Base-by-base conservation (phyloP, 1,140 invertebrate species). In the Habropoda laboriosa region DNA sequence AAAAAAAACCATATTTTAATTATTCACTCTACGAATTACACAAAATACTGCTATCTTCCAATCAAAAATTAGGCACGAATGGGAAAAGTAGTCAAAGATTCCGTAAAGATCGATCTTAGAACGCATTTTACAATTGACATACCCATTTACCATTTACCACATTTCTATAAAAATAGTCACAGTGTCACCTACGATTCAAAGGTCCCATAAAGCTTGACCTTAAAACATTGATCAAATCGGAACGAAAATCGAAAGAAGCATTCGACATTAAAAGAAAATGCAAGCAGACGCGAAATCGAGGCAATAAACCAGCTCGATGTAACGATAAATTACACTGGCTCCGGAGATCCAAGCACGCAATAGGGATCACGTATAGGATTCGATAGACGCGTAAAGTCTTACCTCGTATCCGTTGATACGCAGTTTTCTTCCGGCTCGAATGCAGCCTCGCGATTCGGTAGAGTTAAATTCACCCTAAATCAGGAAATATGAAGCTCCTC, bases 391-490 rank as follows among this genome's bases (percentile, higher is more conserved):
- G 76, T 61, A 42, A 73, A 63, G 47, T 58, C 68, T 79, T 79
- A 16, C 76, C 35, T 24, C 16, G 55, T 38, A 60, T 67, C 58
- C 53, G 42, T 32, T 45, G 12, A n/a, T 35, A 24, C 57, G 55
- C 27, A 16, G 45, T 42, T 64, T 79, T 38, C 57, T 67, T 76
- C 60, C 74, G 24, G 47, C 16, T 49, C n/a, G 60, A 61, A 57
- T 55, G 83, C 71, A 79, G 42, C 60, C 63, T 35, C 55, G 83
- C 81, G 82, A 82, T 82, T 64, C 53, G 53, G 70, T 47, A 24
- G 81, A 86, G 86, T 87, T 87, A 87, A 85, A 83, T 87, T 87
- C 86, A 87, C 73, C 86, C 72, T 72, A 87, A 87, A 87, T 87
- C 86, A 87, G 86, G 70, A 87, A 87, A 87, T 87, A 87, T 85